Conservation (phyloP, 2,797 vertebrate species). For the Todus mexicanus region DNA sequence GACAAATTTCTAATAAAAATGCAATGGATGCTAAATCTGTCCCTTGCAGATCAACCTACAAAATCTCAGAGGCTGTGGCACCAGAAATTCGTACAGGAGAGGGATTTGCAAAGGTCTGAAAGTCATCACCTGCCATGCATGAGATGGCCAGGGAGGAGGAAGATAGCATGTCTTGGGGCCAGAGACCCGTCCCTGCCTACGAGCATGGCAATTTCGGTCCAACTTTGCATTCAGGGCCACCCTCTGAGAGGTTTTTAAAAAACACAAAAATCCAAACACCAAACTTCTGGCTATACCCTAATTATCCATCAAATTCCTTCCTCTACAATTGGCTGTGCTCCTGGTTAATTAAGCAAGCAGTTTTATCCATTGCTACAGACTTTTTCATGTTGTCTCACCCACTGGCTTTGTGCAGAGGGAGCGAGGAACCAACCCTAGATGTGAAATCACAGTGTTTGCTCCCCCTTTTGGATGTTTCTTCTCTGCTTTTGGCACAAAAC, state of each 20-base stretch:
- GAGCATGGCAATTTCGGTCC: neutral
- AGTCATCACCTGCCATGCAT: neutral
- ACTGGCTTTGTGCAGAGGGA: neutral
- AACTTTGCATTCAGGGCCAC: neutral
- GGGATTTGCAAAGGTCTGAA: neutral
- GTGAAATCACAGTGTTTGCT: neutral
- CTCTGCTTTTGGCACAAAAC: neutral
- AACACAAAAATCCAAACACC: neutral
- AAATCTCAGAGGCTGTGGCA: neutral
- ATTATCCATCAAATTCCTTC: neutral
- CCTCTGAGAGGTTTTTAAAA: neutral
- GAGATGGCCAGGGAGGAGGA: neutral
- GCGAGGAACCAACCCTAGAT: neutral
- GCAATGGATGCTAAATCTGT: neutral
- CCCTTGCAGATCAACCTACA: neutral
- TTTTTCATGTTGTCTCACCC: neutral
- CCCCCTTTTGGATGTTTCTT: neutral
- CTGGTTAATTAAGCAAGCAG: neutral
- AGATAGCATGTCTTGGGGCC: neutral
- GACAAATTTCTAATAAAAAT: slow-evolving; percentile 10
- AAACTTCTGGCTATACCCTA: neutral
- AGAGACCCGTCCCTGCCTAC: neutral
- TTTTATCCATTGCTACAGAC: neutral
- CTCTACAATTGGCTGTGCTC: neutral
- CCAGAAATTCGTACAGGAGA: neutral